phyloP scores from a whole-genome alignment of 2,113 vertebrate genomes.

The Theristicus caerulescens region DNA sequence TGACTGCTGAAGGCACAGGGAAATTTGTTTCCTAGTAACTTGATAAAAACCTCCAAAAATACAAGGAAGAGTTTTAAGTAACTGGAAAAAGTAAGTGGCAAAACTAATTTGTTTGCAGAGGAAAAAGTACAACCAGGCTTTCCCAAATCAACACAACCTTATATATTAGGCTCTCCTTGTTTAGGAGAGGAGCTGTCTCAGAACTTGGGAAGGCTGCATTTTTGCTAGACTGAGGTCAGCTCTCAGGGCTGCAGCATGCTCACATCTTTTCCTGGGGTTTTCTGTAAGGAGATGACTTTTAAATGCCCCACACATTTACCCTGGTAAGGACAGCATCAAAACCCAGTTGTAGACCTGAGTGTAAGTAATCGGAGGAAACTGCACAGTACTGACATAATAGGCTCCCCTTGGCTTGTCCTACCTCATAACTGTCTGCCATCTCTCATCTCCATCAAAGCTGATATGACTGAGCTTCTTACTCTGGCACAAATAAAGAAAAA shows the following conservation, averaged over 20 bases:
- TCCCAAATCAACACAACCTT: not conserved
- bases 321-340: not conserved
- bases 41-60: not conserved
- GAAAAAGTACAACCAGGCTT: not conserved
- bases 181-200: not conserved
- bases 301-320: too few species aligned
- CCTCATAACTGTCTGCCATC: not conserved
- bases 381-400: not conserved
- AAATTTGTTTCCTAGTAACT: not conserved
- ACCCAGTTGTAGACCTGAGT: not conserved
- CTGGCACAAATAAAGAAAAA: not conserved
- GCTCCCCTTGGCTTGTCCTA: conserved; percentile 32
- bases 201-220: not conserved
- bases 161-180: not conserved
- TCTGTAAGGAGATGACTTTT: not conserved
- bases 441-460: conserved; percentile 34
- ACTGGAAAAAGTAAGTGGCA: not conserved
- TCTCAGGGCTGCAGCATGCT: not conserved
- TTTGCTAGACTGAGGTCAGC: not conserved
- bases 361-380: not conserved
- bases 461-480: not conserved
- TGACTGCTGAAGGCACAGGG: not conserved
- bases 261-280: not conserved
- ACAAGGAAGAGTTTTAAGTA: not conserved
- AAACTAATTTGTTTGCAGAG: not conserved